Evolutionary conservation across 2,113 vertebrate genomes (phyloP).

Genomic region (Epinephelus moara): DNA sequence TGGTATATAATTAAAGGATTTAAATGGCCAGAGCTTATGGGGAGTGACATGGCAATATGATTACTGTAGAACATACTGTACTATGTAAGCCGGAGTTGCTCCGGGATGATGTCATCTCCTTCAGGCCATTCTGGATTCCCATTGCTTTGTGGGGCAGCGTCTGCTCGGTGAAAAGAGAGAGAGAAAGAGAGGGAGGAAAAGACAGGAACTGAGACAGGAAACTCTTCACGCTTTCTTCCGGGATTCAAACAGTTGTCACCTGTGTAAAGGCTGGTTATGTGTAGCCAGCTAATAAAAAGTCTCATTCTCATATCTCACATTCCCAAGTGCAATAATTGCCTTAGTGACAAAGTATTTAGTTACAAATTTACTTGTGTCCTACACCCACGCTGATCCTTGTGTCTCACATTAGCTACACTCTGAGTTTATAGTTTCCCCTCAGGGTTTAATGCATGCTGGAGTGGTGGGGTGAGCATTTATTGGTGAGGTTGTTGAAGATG

Average conservation of each 20-base stretch:
- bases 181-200: slow-evolving; percentile 17
- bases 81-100: slow-evolving; percentile 59
- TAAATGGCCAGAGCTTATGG: slow-evolving; percentile 62
- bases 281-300: slow-evolving; percentile 35
- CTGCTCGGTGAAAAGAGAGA: slow-evolving; percentile 7
- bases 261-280: slow-evolving; percentile 35
- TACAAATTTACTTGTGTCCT: slow-evolving; percentile 42
- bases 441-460: slow-evolving; percentile 28
- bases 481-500: slow-evolving; percentile 24
- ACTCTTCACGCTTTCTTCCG: slow-evolving; percentile 50
- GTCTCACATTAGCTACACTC: slow-evolving; percentile 33
- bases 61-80: slow-evolving; percentile 67
- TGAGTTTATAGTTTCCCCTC: slow-evolving; percentile 41
- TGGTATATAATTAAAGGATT: slow-evolving; percentile 76
- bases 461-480: slow-evolving; percentile 19
- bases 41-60: slow-evolving; percentile 77
- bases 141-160: slow-evolving; percentile 52
- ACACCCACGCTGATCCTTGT: slow-evolving; percentile 24
- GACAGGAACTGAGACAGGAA: slow-evolving; percentile 55
- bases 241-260: slow-evolving; percentile 61
- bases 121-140: slow-evolving; percentile 52
- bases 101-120: slow-evolving; percentile 76
- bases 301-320: slow-evolving; percentile 22
- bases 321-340: slow-evolving; percentile 19
- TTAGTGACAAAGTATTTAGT: slow-evolving; percentile 40